These are phyloP conservation scores for Numenius arquata DNA, from an alignment of 2,113 vertebrate species.

Conservation along the genomic window DNA sequence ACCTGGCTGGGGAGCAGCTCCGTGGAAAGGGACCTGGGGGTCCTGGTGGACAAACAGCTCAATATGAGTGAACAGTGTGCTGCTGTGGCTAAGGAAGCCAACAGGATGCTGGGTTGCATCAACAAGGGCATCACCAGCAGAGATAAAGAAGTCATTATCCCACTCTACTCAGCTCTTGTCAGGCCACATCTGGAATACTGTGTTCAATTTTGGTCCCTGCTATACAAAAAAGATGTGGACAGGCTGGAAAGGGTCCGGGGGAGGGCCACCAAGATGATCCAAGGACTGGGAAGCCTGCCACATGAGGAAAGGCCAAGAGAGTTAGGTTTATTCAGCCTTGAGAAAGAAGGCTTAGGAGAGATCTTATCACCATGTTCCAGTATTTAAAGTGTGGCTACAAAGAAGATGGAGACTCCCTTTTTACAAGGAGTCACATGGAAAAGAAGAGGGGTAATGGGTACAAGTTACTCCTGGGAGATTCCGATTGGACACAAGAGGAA, in stretches of 20 bases:
- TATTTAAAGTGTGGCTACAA: background rate
- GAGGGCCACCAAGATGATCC: background rate
- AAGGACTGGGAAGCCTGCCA: background rate
- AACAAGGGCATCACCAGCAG: background rate
- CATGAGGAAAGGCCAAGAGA: background rate
- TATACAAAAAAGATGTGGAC: background rate
- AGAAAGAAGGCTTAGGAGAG: background rate
- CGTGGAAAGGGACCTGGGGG: background rate
- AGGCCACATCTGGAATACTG: background rate
- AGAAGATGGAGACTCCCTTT: background rate
- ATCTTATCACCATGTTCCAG: background rate
- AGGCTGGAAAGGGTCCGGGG: background rate
- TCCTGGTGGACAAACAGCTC: background rate
- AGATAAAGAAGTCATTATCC: background rate
- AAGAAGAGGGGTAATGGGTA: background rate
- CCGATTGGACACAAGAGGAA: background rate
- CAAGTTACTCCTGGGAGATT: background rate
- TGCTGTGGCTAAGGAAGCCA: background rate
- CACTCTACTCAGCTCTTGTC: background rate
- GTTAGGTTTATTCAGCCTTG: background rate
- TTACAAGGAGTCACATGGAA: background rate
- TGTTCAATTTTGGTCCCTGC: background rate
- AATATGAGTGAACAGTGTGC: background rate
- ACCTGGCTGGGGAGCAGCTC: background rate
- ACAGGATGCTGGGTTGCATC: background rate